A percentile compares a stretch with the other conserved stretches of the same genome.
Conservation (phyloP, 2,113 vertebrate genomes). For the Lampris incognitus region DNA sequence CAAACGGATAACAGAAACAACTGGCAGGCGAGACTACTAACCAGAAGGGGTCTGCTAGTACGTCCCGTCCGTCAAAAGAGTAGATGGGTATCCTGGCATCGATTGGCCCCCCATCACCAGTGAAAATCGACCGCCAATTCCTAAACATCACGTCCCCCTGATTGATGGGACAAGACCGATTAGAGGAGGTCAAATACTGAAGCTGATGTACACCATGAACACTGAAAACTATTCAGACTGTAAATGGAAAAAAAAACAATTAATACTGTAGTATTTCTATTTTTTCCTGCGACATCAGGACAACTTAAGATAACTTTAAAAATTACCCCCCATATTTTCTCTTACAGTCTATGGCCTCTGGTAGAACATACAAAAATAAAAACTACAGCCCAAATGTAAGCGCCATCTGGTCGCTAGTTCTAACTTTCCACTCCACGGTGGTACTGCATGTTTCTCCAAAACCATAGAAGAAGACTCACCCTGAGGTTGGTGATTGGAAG, state of each 20-base stretch:
- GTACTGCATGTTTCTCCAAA: too few relatives aligned
- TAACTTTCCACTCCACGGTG: too few relatives aligned
- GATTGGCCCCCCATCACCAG: conserved; percentile 82
- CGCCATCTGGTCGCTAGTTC: too few relatives aligned
- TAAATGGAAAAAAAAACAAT: too few relatives aligned
- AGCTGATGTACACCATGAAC: background rate
- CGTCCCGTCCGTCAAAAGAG: conserved; percentile 94
- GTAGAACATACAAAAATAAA: too few relatives aligned
- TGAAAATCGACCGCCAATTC: conserved; percentile 92
- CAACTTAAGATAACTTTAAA: too few relatives aligned
- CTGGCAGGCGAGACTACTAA: conserved; percentile 69
- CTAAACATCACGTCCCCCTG: conserved; percentile 92
- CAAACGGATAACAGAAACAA: background rate
- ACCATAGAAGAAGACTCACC: conserved; percentile 76
- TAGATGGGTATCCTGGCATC: conserved; percentile 88
- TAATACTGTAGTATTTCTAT: too few relatives aligned
- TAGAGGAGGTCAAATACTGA: background rate
- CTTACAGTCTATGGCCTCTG: too few relatives aligned
- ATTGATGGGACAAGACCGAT: conserved; percentile 35
- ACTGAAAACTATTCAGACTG: too few relatives aligned
- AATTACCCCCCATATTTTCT: too few relatives aligned
- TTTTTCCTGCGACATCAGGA: too few relatives aligned
- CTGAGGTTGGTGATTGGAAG: conserved; percentile 94
- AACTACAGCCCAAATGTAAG: too few relatives aligned
- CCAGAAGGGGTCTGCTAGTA: conserved; percentile 93